Evolutionary conservation across 92 coral and sea anemone genomes (phyloP), one percentile per base, ranked within the genome.

Genomic region (Galaxea fascicularis): DNA sequence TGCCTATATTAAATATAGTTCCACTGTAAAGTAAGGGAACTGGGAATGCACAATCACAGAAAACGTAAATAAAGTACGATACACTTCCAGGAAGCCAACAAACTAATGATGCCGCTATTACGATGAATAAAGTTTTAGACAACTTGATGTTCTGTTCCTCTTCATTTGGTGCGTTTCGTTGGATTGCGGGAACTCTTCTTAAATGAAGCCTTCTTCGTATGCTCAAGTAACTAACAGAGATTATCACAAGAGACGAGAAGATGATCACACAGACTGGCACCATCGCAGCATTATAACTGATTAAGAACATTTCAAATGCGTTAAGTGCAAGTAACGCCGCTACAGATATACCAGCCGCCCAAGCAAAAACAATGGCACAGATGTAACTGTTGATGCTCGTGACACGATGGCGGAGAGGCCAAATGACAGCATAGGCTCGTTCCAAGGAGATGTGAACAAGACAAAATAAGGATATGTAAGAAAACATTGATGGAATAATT

Each of bases 371-470:
- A 10, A 80, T 56, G 18, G 77, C 4, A 20, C 29, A 57, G 22
- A 82, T 35, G 39, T 71, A 82, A 7, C 54, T 27, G 14, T 29
- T 41, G 46, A 51, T 71, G 44, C 57, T 31, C 24, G 59, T 25
- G 54, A 71, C 46, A 0, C 86, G 71, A 58, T 82, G 86, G 26
- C 86, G 86, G 24, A 82, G 45, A 4, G 86, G 86, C 44, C 77
- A 54, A 22, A 82, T 5, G 30, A 82, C 54, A n/a, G 86, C 78
- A 18, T 69, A 82, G 12, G 78, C 77, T 15, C 86, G 78, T 54
- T 82, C 86, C 46, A 71, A 39, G 1, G 86, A 82, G 26, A 70
- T 56, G 6, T 54, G 46, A 8, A 71, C 58, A 31, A 82, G 86
- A 39, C 14, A 70, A 1, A 70, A 58, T 10, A 82, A 56, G 1